A percentile compares a stretch with the other conserved stretches of the same genome.
Conservation (phyloP, 2,113 vertebrate species). For the Pluvianellus socialis region DNA sequence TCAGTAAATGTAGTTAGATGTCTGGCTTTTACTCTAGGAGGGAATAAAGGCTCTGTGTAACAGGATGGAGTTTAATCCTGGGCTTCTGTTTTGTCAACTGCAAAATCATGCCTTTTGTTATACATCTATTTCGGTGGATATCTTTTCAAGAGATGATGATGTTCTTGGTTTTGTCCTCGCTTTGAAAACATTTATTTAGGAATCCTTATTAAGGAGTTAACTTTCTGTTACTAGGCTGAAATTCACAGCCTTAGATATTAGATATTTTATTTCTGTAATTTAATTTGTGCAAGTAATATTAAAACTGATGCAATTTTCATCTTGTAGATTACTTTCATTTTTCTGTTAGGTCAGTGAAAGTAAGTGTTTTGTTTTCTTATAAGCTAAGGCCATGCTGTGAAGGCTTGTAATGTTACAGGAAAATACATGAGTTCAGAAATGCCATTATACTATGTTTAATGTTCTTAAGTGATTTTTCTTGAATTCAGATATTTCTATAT, state of each 20-base stretch:
- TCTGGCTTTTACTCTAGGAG: background rate
- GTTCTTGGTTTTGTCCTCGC: background rate
- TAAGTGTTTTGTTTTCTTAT: background rate
- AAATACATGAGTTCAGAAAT: background rate
- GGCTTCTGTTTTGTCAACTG: background rate
- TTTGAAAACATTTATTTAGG: background rate
- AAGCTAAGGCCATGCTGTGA: background rate
- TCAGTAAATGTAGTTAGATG: background rate
- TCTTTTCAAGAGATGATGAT: background rate
- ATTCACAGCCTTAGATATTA: background rate
- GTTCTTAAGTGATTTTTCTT: background rate
- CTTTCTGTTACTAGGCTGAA: background rate
- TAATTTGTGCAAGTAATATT: background rate
- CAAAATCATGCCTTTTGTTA: background rate
- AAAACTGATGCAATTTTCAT: background rate
- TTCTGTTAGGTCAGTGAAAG: background rate
- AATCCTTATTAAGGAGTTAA: background rate
- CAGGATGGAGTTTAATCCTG: background rate
- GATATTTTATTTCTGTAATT: background rate
- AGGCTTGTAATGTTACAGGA: background rate
- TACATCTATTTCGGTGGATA: background rate
- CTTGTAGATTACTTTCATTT: background rate
- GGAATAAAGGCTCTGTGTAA: background rate
- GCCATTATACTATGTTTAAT: background rate
- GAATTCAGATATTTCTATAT: background rate